Evolutionary conservation across 2,113 vertebrate species (phyloP).

Genomic region (Tetrao urogallus): DNA sequence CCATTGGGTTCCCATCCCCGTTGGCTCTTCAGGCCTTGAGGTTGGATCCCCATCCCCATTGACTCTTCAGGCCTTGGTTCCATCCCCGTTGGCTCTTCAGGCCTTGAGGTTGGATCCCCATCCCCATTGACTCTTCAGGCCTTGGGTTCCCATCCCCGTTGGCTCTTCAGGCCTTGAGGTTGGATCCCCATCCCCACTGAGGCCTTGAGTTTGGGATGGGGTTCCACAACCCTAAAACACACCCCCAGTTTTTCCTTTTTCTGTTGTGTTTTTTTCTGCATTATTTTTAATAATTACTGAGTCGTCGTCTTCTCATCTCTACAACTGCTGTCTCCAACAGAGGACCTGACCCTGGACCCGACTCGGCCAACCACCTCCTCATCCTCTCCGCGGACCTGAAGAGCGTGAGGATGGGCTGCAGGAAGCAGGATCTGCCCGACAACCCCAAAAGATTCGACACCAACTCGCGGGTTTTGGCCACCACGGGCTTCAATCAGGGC

Average conservation of each 20-base stretch:
- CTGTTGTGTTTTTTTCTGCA: too few relatives aligned
- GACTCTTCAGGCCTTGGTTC: not conserved
- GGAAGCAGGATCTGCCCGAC: constrained; percentile 74
- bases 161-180: not conserved
- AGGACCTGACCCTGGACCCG: constrained; percentile 82
- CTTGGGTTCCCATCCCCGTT: too few relatives aligned
- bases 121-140: not conserved
- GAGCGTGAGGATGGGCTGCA: constrained; percentile 82
- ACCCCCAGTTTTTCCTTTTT: not conserved
- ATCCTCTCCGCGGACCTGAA: constrained; percentile 84
- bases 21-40: too few relatives aligned
- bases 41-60: too few relatives aligned
- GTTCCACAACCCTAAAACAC: fast-evolving
- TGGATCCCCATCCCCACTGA: not conserved
- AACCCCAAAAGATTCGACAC: constrained; percentile 78
- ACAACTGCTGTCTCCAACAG: constrained; percentile 64
- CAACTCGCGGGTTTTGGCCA: constrained; percentile 75
- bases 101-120: not conserved
- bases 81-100: not conserved
- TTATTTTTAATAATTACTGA: not conserved
- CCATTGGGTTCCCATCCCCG: too few relatives aligned
- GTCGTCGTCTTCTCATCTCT: not conserved
- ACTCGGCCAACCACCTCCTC: constrained; percentile 80
- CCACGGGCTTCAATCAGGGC: constrained; percentile 66
- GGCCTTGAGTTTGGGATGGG: not conserved